A percentile compares a stretch with the other conserved stretches of the same genome.
Conservation (phyloP, 2,888 invertebrate genomes). For the Agrotis puta region DNA sequence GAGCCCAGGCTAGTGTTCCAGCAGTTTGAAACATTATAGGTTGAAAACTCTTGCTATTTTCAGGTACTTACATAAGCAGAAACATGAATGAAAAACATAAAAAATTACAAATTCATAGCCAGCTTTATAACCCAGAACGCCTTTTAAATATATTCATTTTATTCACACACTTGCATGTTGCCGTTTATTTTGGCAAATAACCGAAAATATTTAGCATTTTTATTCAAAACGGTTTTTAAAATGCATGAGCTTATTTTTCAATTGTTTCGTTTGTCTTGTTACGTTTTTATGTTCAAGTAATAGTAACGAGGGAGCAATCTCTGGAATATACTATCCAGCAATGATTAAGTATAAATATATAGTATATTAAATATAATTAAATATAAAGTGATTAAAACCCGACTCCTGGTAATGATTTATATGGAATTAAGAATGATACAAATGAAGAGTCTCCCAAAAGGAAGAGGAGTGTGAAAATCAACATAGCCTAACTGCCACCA, state of each 20-base stretch:
- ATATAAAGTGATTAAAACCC: too few relatives aligned
- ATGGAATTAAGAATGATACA: too few relatives aligned
- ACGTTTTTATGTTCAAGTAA: not conserved
- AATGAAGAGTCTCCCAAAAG: too few relatives aligned
- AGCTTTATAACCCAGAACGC: constrained; percentile 43
- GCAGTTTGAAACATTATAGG: not conserved
- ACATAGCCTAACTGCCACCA: too few relatives aligned
- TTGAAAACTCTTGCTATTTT: constrained; percentile 2
- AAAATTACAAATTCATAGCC: constrained; percentile 20
- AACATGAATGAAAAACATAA: constrained; percentile 18
- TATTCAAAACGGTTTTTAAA: constrained; percentile 32
- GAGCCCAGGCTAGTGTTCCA: not conserved
- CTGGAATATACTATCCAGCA: too few relatives aligned
- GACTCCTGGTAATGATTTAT: too few relatives aligned
- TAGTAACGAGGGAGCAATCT: too few relatives aligned
- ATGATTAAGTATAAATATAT: too few relatives aligned
- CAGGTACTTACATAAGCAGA: not conserved
- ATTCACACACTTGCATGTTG: constrained; percentile 46
- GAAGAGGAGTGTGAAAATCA: too few relatives aligned
- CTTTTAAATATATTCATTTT: constrained; percentile 52
- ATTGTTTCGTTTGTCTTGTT: constrained; percentile 13
- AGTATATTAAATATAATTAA: too few relatives aligned
- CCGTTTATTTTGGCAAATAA: constrained; percentile 32
- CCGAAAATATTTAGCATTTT: constrained; percentile 38
- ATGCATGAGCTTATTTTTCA: constrained; percentile 3